Conservation (phyloP, 2,113 vertebrate genomes). For the Salvelinus namaycush region DNA sequence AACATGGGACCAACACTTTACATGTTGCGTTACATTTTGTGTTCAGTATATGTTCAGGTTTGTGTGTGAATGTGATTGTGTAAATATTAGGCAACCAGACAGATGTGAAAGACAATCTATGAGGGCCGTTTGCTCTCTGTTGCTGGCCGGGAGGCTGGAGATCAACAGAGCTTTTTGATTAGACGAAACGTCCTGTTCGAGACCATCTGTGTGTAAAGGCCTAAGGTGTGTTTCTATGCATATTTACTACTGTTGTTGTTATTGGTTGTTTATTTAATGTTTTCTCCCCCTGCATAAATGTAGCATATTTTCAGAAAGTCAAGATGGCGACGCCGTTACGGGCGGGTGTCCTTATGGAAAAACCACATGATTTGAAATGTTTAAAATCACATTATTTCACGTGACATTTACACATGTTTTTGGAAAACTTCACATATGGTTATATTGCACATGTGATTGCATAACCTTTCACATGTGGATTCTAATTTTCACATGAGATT, state of each 20-base stretch:
- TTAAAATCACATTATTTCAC: not conserved
- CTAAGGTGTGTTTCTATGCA: slow-evolving; percentile 25
- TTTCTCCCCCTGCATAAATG: not conserved
- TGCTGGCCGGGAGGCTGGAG: slow-evolving; percentile 27
- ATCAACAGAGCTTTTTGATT: slow-evolving; percentile 27
- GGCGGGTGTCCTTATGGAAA: too few relatives aligned
- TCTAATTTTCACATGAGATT: too few relatives aligned
- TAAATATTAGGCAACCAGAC: slow-evolving; percentile 30
- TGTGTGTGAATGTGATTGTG: not conserved
- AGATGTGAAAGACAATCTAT: slow-evolving; percentile 41
- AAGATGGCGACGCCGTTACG: too few relatives aligned
- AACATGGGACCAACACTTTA: too few relatives aligned
- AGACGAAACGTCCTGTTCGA: slow-evolving; percentile 25
- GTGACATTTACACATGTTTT: not conserved
- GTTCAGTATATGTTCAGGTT: not conserved
- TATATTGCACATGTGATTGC: too few relatives aligned
- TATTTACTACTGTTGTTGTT: slow-evolving; percentile 16
- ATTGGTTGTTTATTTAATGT: slow-evolving; percentile 34
- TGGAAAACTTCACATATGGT: too few relatives aligned
- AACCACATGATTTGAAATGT: too few relatives aligned
- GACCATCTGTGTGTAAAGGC: slow-evolving; percentile 33
- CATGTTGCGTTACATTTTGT: too few relatives aligned
- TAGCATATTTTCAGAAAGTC: too few relatives aligned
- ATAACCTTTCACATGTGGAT: too few relatives aligned
- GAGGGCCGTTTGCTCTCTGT: slow-evolving; percentile 37